Percentiles rank a stretch among this genome's conserved stretches.
phyloP scores from a whole-genome alignment of 2,888 invertebrate genomes.

The Hymenopus coronatus region DNA sequence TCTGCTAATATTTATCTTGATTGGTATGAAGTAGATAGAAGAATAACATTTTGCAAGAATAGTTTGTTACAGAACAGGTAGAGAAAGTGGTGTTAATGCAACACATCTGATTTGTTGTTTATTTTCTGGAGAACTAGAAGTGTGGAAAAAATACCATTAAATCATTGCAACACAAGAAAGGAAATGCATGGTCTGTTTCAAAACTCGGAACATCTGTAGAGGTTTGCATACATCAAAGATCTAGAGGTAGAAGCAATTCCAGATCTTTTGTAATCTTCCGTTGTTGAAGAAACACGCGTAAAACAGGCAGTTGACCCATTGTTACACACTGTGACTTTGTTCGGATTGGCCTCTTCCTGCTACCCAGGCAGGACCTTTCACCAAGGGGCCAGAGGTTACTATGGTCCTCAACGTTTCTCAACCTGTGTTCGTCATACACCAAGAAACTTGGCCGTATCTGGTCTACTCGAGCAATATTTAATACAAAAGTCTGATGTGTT shows the following conservation, averaged over 20 bases:
- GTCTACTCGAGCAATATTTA: too few species aligned
- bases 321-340: background rate
- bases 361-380: background rate
- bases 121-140: too few species aligned
- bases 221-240: background rate
- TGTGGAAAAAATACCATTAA: background rate
- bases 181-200: background rate
- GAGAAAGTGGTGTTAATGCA: too few species aligned
- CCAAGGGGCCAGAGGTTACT: background rate
- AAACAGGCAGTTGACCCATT: background rate
- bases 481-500: too few species aligned
- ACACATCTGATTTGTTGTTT: too few species aligned
- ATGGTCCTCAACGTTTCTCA: background rate
- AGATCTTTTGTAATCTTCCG: background rate
- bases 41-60: too few species aligned
- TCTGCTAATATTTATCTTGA: too few species aligned
- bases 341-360: background rate
- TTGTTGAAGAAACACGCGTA: background rate
- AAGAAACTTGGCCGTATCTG: too few species aligned
- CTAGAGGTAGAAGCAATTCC: background rate
- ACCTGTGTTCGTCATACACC: background rate
- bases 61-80: too few species aligned
- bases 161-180: background rate
- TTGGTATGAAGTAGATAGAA: too few species aligned
- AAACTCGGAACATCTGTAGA: background rate